Base-by-base conservation (phyloP, 2,113 vertebrate species). In the Notothenia rossii region DNA sequence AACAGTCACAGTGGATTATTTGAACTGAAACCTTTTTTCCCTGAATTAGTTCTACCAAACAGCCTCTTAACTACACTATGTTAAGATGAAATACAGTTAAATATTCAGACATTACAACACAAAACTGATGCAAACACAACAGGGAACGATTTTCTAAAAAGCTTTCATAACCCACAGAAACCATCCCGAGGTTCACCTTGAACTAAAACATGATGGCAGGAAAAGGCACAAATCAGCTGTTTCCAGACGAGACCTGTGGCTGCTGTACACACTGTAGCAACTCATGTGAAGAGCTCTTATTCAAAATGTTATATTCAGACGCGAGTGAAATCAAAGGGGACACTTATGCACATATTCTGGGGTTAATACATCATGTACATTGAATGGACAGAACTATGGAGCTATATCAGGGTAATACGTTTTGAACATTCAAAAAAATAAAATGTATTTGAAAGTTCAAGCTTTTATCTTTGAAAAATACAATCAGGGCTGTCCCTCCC, bases 11-110 rank as follows among this genome's bases (percentile, higher is more conserved):
- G 79, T 91, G 82, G 86, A 89, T 88, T 81, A 87, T 74, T 87
- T 81, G 78, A 89, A 43, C 70, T 82, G 75, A 90, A 83, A 90
- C 71, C 74, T 72, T 78, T 78, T 29, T 86, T 88, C 90, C 93
- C 91, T 92, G 90, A 94, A 90, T 91, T 94, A 92, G 78, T 87
- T 86, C 90, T 92, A 93, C 72, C 72, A 80, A 89, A 89, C 60
- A 90, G 70, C 77, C 69, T 89, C 78, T 82, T 78, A 62, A 86
- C 87, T 90, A 85, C 43, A 83, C 86, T 81, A 93, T 79, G 80
- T 88, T 89, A 90, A 75, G 75, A 87, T 87, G 85, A 90, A 85
- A 90, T 69, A 90, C 88, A 87, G 85, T 86, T 86, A 88, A 88
- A 92, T 86, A 91, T 78, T 86, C 48, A 83, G 87, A 92, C 91